These are phyloP conservation scores for Ennomos quercinarius DNA, from an alignment of 2,888 invertebrate genomes.

Conservation along the genomic window DNA sequence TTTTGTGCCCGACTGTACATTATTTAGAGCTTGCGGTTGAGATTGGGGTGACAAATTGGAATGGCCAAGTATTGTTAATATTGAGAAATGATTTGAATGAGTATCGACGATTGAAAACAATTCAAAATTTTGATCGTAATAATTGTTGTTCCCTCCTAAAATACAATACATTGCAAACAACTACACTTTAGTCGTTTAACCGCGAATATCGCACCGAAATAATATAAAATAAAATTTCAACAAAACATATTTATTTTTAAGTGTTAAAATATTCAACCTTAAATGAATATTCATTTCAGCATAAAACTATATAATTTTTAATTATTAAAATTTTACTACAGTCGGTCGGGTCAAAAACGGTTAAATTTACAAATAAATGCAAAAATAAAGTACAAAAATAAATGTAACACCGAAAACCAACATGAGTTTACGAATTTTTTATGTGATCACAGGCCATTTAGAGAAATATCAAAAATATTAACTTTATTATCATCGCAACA, in stretches of 20 bases:
- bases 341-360: slow-evolving; percentile 31
- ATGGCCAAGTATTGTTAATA: slow-evolving; percentile 9
- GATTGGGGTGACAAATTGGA: slow-evolving; percentile 26
- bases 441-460: no score
- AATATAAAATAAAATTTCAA: not conserved
- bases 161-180: no score
- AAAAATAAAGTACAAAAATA: slow-evolving; percentile 1
- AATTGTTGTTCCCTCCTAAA: no score
- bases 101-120: not conserved
- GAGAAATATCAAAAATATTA: no score
- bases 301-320: slow-evolving; percentile 5
- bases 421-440: no score
- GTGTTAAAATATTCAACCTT: slow-evolving; percentile 16
- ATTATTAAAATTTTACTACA: slow-evolving; percentile 29
- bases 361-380: slow-evolving; percentile 2
- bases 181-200: no score
- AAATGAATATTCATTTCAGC: slow-evolving; percentile 17
- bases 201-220: no score
- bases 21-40: slow-evolving; percentile 40
- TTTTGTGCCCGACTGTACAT: slow-evolving; percentile 58
- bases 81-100: not conserved
- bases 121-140: not conserved
- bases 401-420: no score
- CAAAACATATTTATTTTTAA: not conserved
- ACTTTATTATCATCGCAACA: no score